Evolutionary conservation across 1,140 invertebrate genomes (phyloP), one percentile per base, ranked within the genome.

Genomic region (Zaprionus taronus): DNA sequence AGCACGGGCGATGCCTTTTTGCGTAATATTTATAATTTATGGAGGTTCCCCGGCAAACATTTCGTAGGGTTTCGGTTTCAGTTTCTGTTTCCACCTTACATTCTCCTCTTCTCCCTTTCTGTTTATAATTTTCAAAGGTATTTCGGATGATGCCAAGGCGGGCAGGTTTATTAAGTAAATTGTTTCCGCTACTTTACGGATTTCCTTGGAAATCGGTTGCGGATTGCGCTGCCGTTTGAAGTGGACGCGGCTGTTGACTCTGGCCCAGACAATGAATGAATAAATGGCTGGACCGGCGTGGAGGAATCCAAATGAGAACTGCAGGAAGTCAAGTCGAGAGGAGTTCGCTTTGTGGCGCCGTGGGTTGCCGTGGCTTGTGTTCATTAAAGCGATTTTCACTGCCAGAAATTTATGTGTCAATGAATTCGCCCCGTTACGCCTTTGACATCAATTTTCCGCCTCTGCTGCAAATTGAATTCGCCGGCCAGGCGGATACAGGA

Each of bases 1-100:
- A 60, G 34, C 55, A 28, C 44, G 20, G 60, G 31, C 60, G 44
- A 38, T 80, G 77, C 74, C 78, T 71, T 81, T 74, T 75, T 81
- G 67, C 71, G 66, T 81, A 81, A 79, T 81, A 81, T 81, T 81
- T 76, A 79, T 79, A 81, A 81, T 81, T 81, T 81, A 81, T 81
- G 77, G 58, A 79, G 79, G 79, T 79, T 78, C 49, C 36, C 36
- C 14, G 67, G 58, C 41, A 70, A 62, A 62, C 51, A 62, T 63
- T 57, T 22, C 7, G n/a, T 24, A 53, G 15, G 20, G 56, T 41
- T 57, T 17, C 28, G 24, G n/a, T 20, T 56, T 38, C 22, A 17
- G 53, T 38, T 47, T 20, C 24, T 12, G 44, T 28, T 51, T 53
- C 34, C 14, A 47, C 17, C 4, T 65, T 57, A n/a, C 26, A 31